These are phyloP conservation scores for Mesorhabditis belari DNA, from an alignment of 2,888 invertebrate genomes.

Conservation along the genomic window DNA sequence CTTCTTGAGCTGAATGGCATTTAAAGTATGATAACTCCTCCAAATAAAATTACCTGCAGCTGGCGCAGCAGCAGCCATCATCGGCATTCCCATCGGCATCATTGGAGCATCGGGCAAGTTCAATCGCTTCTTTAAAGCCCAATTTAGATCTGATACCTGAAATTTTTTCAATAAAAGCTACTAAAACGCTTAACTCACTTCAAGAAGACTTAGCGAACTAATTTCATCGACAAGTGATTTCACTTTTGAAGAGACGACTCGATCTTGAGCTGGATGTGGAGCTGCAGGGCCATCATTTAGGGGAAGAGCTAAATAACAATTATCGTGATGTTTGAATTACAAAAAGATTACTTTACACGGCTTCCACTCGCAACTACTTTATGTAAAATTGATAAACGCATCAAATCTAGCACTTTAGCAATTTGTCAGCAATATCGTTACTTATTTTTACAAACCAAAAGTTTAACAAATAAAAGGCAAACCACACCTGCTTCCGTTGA, in stretches of 20 bases:
- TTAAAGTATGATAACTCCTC: neutral
- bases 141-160: constrained; percentile 46
- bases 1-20: constrained; percentile 17
- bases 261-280: constrained; percentile 30
- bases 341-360: too few relatives aligned
- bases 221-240: constrained; percentile 47
- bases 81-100: constrained; percentile 38
- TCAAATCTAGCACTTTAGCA: too few relatives aligned
- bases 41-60: constrained; percentile 12
- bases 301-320: constrained; percentile 34
- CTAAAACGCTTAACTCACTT: constrained; percentile 17
- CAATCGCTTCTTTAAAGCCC: constrained; percentile 49
- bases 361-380: too few relatives aligned
- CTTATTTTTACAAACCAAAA: too few relatives aligned
- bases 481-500: too few relatives aligned
- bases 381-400: too few relatives aligned
- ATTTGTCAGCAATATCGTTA: too few relatives aligned
- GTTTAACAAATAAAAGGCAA: too few relatives aligned
- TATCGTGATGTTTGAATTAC: too few relatives aligned
- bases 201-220: constrained; percentile 42
- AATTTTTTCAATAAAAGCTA: neutral
- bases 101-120: constrained; percentile 50
- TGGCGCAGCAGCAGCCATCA: constrained; percentile 35
- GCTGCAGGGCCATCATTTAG: constrained; percentile 27
- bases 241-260: constrained; percentile 37